A percentile compares a stretch with the other conserved stretches of the same genome.
Evolutionary conservation across 2,797 vertebrate species (phyloP).

Genomic region (Sphenodon punctatus): DNA sequence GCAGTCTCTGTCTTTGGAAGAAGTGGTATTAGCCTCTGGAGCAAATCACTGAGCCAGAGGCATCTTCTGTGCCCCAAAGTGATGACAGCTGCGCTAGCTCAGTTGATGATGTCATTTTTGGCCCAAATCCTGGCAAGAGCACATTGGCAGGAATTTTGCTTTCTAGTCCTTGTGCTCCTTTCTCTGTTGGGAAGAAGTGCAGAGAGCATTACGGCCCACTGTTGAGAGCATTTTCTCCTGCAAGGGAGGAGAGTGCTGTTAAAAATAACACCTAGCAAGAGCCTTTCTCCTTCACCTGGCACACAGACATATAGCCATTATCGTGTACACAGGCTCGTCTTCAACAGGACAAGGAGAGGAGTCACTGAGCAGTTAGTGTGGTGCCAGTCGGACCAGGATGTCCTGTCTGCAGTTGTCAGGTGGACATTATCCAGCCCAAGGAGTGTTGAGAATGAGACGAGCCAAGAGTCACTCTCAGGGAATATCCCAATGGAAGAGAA

Average conservation of each 20-base stretch:
- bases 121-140: neutral
- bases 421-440: neutral
- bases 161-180: neutral
- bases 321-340: neutral
- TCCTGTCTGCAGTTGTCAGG: neutral
- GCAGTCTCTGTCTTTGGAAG: neutral
- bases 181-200: neutral
- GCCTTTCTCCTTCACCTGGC: accelerated
- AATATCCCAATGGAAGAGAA: neutral
- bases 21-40: neutral
- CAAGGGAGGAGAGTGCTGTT: accelerated
- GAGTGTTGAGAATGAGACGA: neutral
- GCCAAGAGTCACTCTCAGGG: neutral
- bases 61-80: neutral
- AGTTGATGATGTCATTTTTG: neutral
- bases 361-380: neutral
- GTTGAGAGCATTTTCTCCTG: neutral
- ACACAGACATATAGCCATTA: accelerated
- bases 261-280: neutral
- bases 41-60: neutral
- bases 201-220: neutral
- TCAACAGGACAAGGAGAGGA: neutral
- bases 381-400: neutral
- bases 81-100: neutral
- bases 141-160: neutral